Percentiles rank a stretch among this genome's conserved stretches.
These are phyloP conservation scores for Panulirus ornatus DNA, from an alignment of 1,140 invertebrate genomes.

Conservation along the genomic window DNA sequence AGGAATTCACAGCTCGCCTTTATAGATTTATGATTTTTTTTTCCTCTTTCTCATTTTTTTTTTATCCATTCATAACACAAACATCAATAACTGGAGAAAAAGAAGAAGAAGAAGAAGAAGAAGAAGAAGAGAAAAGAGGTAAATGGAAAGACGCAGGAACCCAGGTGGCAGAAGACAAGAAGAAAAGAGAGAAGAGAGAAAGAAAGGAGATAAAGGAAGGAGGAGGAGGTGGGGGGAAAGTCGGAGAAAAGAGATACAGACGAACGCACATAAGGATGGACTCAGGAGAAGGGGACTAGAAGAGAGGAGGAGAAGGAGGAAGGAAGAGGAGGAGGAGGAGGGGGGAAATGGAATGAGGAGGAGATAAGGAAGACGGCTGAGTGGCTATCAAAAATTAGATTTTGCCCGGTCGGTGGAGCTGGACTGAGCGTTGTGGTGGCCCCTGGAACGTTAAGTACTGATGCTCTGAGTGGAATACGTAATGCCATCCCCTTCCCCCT, in stretches of 20 bases:
- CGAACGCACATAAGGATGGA: background rate
- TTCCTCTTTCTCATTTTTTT: background rate
- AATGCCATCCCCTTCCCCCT: background rate
- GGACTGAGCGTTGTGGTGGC: background rate
- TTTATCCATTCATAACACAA: background rate
- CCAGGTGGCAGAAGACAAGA: no score
- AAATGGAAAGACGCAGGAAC: background rate
- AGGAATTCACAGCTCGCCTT: no score
- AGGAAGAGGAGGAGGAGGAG: background rate
- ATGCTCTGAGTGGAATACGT: no score
- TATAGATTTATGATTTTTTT: background rate
- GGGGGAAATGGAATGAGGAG: background rate
- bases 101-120: background rate
- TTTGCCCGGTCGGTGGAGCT: background rate
- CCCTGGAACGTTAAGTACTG: no score
- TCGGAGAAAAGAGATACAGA: background rate
- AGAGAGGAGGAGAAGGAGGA: background rate
- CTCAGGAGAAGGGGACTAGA: no score
- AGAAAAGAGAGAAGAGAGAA: background rate
- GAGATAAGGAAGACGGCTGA: background rate
- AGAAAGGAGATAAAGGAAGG: background rate
- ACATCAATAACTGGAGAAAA: background rate
- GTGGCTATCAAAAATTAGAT: constrained; percentile 12
- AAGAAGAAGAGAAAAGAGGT: background rate
- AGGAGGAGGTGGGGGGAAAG: background rate